Conservation (phyloP, 2,888 invertebrate species). For the Tryphoninae sp. region DNA sequence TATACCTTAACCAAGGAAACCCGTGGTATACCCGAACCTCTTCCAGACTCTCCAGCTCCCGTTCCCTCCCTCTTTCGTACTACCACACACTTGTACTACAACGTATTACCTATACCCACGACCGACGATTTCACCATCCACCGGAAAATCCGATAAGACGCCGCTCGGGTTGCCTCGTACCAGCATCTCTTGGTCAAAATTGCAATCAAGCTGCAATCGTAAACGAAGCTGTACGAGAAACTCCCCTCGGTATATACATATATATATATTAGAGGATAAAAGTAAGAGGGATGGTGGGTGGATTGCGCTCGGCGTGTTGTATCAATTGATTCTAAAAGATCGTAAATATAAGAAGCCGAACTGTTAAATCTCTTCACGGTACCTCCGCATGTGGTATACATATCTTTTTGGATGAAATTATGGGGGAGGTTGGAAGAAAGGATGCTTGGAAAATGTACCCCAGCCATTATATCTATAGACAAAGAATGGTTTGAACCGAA, state of each 20-base stretch:
- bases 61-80: constrained; percentile 17
- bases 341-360: constrained; percentile 34
- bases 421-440: constrained; percentile 1
- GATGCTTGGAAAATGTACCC: background rate
- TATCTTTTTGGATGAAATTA: constrained; percentile 40
- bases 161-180: constrained; percentile 59
- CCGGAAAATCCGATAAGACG: constrained; percentile 71
- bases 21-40: constrained; percentile 55
- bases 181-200: constrained; percentile 71
- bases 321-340: constrained; percentile 46
- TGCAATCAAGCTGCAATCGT: constrained; percentile 74
- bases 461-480: background rate
- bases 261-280: background rate
- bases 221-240: constrained; percentile 61
- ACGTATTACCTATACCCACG: constrained; percentile 46
- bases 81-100: constrained; percentile 33
- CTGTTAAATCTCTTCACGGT: constrained; percentile 23
- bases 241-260: background rate
- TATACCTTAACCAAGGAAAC: constrained; percentile 61
- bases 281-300: constrained; percentile 11
- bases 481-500: constrained; percentile 21
- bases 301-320: constrained; percentile 26
- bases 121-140: constrained; percentile 53
- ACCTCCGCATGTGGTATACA: background rate
- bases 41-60: constrained; percentile 41